Evolutionary conservation across 2,797 vertebrate species (phyloP).

Genomic region (Phrynocephalus forsythii): DNA sequence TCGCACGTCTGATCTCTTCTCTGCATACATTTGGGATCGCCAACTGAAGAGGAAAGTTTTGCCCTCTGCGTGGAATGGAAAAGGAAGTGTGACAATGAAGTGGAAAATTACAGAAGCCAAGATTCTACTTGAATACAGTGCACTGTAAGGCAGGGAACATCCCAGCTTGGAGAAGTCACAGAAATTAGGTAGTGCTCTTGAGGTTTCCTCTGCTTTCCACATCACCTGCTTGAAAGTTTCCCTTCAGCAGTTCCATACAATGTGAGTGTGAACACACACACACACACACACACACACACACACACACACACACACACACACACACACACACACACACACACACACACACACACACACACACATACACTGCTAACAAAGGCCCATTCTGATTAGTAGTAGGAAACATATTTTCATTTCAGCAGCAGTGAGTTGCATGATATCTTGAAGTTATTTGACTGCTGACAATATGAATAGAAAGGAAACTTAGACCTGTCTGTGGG

Average conservation of each 20-base stretch:
- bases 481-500: neutral
- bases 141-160: neutral
- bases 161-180: neutral
- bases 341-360: neutral
- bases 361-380: rapidly evolving
- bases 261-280: neutral
- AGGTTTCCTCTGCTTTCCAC: conserved; percentile 36
- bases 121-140: neutral
- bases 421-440: rapidly evolving
- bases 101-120: conserved; percentile 67
- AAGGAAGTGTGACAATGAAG: conserved; percentile 56
- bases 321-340: neutral
- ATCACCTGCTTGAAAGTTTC: rapidly evolving
- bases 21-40: conserved; percentile 24
- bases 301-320: rapidly evolving
- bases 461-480: rapidly evolving
- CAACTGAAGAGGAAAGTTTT: conserved; percentile 20
- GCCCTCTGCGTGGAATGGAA: conserved; percentile 54
- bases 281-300: rapidly evolving
- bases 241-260: conserved; percentile 11
- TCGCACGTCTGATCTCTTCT: conserved; percentile 29
- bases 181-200: neutral
- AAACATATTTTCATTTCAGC: neutral
- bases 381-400: neutral
- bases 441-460: neutral